A percentile compares a stretch with the other conserved stretches of the same genome.
Evolutionary conservation across 1,140 invertebrate species (phyloP).

Genomic region (Rhopalosiphum padi): DNA sequence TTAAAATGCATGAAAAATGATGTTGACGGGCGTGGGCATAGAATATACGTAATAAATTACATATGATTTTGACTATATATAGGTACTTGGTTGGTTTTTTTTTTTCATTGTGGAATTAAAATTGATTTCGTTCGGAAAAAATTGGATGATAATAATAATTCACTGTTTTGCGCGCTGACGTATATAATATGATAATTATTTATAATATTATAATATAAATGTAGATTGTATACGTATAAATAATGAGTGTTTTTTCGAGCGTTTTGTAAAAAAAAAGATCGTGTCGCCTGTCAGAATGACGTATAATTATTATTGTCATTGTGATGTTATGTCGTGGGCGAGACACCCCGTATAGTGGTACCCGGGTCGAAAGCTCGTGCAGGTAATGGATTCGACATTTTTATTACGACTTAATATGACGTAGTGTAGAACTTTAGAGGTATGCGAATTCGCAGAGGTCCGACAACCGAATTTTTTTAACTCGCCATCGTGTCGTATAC

Average conservation of each 20-base stretch:
- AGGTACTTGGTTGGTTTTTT: not conserved
- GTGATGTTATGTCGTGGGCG: no score
- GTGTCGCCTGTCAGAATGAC: not conserved
- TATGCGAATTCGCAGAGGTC: no score
- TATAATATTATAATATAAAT: not conserved
- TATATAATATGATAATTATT: not conserved
- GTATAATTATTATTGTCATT: no score
- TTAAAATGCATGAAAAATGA: not conserved
- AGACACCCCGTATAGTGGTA: no score
- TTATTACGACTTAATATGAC: no score
- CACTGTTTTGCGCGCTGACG: not conserved
- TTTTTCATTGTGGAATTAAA: not conserved
- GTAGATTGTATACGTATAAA: not conserved
- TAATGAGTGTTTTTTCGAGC: not conserved
- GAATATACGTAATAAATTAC: not conserved
- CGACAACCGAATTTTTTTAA: no score
- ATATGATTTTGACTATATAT: not conserved
- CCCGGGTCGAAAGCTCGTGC: no score
- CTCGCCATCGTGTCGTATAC: no score
- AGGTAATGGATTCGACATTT: no score
- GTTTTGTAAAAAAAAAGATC: not conserved
- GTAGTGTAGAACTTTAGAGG: no score
- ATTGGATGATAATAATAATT: not conserved
- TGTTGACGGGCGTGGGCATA: not conserved
- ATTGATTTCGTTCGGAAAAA: not conserved